Percentiles rank a stretch among this genome's conserved stretches.
phyloP scores from a whole-genome alignment of 2,888 invertebrate genomes.

The Aradus depressus region DNA sequence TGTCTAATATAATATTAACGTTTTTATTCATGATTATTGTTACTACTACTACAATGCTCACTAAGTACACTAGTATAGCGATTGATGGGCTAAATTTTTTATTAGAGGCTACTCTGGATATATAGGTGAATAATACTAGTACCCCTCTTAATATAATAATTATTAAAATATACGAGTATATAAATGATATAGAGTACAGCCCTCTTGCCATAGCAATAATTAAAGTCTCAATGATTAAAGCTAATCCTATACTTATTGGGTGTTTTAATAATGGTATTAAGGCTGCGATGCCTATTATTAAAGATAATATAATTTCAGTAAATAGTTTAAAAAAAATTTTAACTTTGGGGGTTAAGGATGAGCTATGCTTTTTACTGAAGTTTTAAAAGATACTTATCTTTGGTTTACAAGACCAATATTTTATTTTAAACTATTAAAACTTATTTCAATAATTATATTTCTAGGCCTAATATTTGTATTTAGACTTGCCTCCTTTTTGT shows the following conservation, averaged over 20 bases:
- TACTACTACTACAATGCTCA: neutral
- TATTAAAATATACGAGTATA: slow-evolving; percentile 51
- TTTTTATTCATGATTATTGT: neutral
- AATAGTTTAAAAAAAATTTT: slow-evolving; percentile 55
- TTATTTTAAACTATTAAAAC: slow-evolving; percentile 55
- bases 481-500: slow-evolving; percentile 37
- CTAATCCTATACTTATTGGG: slow-evolving; percentile 45
- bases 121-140: slow-evolving; percentile 53
- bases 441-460: slow-evolving; percentile 41
- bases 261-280: slow-evolving; percentile 35
- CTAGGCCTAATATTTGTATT: slow-evolving; percentile 39
- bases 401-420: slow-evolving; percentile 59
- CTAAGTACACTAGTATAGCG: neutral
- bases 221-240: slow-evolving; percentile 44
- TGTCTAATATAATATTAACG: neutral
- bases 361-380: slow-evolving; percentile 44
- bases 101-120: slow-evolving; percentile 50
- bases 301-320: slow-evolving; percentile 39
- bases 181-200: slow-evolving; percentile 42
- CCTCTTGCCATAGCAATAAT: slow-evolving; percentile 40
- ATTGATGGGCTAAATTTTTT: slow-evolving; percentile 38
- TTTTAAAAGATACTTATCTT: slow-evolving; percentile 47
- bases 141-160: slow-evolving; percentile 51
- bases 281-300: slow-evolving; percentile 23
- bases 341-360: slow-evolving; percentile 58